A percentile compares a stretch with the other conserved stretches of the same genome.
Conservation (phyloP, 2,113 vertebrate species). For the Bombycilla garrulus region DNA sequence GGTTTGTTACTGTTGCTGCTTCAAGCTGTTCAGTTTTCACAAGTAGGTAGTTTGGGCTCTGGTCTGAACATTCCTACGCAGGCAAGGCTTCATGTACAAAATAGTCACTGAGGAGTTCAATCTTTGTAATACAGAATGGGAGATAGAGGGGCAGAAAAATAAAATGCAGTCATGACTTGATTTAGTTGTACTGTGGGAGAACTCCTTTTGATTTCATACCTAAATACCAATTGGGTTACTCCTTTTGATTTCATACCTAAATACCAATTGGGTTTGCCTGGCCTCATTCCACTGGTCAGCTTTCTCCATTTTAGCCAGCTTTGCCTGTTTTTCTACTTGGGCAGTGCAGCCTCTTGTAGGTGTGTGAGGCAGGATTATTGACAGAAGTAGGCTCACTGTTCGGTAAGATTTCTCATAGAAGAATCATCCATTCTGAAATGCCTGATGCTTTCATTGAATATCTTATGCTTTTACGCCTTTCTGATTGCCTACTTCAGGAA, state of each 20-base stretch:
- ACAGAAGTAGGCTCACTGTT: background rate
- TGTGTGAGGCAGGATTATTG: background rate
- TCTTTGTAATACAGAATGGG: background rate
- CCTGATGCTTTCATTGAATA: background rate
- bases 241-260: background rate
- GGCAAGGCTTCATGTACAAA: constrained; percentile 35
- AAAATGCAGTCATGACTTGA: background rate
- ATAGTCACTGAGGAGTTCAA: background rate
- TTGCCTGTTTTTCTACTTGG: background rate
- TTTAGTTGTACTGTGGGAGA: background rate
- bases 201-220: background rate
- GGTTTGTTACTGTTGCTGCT: constrained; percentile 60
- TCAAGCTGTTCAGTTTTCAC: constrained; percentile 76
- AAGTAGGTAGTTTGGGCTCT: constrained; percentile 40
- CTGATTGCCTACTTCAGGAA: background rate
- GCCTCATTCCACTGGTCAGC: background rate
- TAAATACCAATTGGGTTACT: background rate
- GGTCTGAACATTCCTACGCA: constrained; percentile 51
- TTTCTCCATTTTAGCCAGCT: background rate
- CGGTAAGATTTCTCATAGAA: background rate
- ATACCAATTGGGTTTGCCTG: background rate
- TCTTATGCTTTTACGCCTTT: background rate
- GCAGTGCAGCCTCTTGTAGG: background rate
- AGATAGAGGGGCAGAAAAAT: background rate
- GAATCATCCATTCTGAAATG: background rate